phyloP scores from a whole-genome alignment of 1,140 invertebrate genomes.

The Vanessa atalanta region DNA sequence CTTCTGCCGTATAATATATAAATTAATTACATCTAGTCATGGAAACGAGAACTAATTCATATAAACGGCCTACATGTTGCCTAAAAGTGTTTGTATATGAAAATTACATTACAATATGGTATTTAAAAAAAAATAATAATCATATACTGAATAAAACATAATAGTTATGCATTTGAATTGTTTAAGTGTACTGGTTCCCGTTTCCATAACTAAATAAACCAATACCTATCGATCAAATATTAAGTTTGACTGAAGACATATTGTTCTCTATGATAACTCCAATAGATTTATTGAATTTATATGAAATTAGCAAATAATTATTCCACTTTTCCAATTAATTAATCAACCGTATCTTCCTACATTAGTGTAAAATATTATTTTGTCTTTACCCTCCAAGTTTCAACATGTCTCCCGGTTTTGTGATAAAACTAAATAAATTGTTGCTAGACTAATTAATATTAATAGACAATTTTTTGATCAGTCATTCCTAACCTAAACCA shows the following conservation, averaged over 20 bases:
- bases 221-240: not conserved
- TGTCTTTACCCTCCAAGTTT: not conserved
- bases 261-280: constrained; percentile 2
- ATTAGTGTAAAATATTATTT: not conserved
- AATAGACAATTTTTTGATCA: not conserved
- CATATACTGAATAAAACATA: too few relatives aligned
- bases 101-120: too few relatives aligned
- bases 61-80: too few relatives aligned
- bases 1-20: too few relatives aligned
- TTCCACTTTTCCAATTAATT: not conserved
- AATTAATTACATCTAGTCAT: too few relatives aligned
- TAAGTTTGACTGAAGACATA: not conserved
- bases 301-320: not conserved
- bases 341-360: not conserved
- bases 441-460: not conserved
- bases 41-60: too few relatives aligned
- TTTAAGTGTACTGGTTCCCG: too few relatives aligned
- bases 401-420: not conserved
- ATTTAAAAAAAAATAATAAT: too few relatives aligned
- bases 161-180: too few relatives aligned
- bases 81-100: too few relatives aligned
- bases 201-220: not conserved
- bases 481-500: constrained; percentile 1
- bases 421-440: constrained; percentile 5
- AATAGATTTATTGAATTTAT: constrained; percentile 7